Evolutionary conservation across 1,140 invertebrate species (phyloP).

Genomic region (Drosophila pandora): DNA sequence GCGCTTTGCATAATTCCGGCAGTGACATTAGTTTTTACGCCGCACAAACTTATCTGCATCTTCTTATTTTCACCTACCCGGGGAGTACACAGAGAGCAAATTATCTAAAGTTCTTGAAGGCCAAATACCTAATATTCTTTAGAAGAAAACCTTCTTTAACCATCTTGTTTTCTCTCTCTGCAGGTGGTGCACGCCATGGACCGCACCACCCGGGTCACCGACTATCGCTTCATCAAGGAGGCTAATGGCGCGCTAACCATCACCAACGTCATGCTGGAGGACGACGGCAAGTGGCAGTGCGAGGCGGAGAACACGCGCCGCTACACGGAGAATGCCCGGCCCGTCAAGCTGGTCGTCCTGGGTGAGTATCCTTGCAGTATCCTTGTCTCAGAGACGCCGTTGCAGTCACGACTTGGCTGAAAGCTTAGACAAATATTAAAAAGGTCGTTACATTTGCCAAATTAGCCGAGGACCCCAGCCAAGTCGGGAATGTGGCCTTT

Average conservation of each 20-base stretch:
- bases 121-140: not conserved
- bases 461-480: conserved; percentile 51
- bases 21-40: conserved; percentile 62
- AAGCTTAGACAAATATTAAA: conserved; percentile 60
- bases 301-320: conserved; percentile 86
- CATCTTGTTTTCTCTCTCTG: conserved; percentile 3
- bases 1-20: conserved; percentile 61
- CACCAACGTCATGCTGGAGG: conserved; percentile 88
- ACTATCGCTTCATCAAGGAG: conserved; percentile 85
- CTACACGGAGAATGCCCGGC: conserved; percentile 86
- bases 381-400: not conserved
- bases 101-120: not conserved
- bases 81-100: not conserved
- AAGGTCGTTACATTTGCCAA: conserved; percentile 63
- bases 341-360: conserved; percentile 87
- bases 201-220: conserved; percentile 84
- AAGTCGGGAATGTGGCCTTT: conserved; percentile 25
- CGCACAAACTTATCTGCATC: conserved; percentile 27
- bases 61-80: conserved; percentile 8
- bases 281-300: conserved; percentile 89
- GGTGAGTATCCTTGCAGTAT: conserved; percentile 84
- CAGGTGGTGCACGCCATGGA: conserved; percentile 85
- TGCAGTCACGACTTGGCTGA: conserved; percentile 29
- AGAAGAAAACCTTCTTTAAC: not conserved
- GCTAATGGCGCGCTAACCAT: conserved; percentile 87